These are phyloP conservation scores for Pseudomyrmex sp. DNA, from an alignment of 1,140 invertebrate genomes.

Conservation along the genomic window DNA sequence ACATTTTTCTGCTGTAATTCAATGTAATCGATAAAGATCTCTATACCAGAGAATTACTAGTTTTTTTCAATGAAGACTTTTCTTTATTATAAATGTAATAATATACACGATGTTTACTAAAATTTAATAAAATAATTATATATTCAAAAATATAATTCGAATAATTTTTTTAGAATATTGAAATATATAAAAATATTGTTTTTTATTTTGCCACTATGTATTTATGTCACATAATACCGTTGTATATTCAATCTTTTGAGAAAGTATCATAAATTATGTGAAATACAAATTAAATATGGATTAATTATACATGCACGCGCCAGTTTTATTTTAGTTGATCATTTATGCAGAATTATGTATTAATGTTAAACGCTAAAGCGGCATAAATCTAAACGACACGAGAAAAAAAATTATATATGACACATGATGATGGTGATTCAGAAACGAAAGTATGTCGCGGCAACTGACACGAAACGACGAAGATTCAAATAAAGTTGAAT, in stretches of 20 bases:
- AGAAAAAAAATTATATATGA: conserved; percentile 10
- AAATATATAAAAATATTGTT: too few species aligned
- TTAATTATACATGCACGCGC: neutral
- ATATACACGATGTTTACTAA: neutral
- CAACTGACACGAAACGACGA: neutral
- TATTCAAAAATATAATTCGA: too few species aligned
- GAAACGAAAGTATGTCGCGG: conserved; percentile 24
- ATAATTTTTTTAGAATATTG: too few species aligned
- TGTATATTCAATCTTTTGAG: too few species aligned
- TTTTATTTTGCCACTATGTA: too few species aligned
- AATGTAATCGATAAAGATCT: neutral
- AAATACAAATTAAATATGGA: too few species aligned
- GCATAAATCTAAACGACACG: neutral
- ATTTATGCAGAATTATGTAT: neutral
- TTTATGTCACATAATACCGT: too few species aligned
- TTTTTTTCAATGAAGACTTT: neutral
- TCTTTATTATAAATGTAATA: neutral
- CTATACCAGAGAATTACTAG: neutral
- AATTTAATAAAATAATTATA: neutral
- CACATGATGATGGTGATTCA: conserved; percentile 2
- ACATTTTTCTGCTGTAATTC: neutral
- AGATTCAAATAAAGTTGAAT: conserved; percentile 10
- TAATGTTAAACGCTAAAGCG: neutral
- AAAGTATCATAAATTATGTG: too few species aligned
- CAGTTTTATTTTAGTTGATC: neutral